Evolutionary conservation across 2,797 vertebrate species (phyloP), one percentile per base, ranked within the genome.

Genomic region (Sebastes nivosus): DNA sequence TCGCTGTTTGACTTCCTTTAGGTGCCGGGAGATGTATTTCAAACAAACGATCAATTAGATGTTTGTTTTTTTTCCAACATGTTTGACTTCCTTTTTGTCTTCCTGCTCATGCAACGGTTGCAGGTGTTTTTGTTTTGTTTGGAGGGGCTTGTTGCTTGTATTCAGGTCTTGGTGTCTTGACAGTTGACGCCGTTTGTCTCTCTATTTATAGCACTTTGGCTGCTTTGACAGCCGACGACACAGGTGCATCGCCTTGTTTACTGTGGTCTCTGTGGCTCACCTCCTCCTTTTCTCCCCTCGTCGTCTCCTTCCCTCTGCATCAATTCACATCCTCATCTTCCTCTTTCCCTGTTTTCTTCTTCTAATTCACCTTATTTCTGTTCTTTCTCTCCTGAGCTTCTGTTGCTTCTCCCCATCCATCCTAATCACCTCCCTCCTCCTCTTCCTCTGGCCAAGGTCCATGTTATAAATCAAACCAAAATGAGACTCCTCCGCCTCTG

Each of bases 401-500:
- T 93, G 79, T 89, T 65, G 36, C 94, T 89, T 54, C 57, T 54
- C 52, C 8, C 14, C n/a, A 24, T 27, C n/a, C 30, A 59, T 80
- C 57, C 55, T 88, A 70, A 80, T 86, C 64, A 34, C 65, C 79
- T 76, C 61, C 75, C 75, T 84, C 68, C 76, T 46, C 54, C 76
- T 46, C 54, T 22, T 79, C 22, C 38, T 84, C 75, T 89, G 82
- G 83, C 81, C 86, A 82, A 87, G 80, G 67, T 85, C 88, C 68
- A 72, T 54, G 68, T 60, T 67, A 82, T 91, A 89, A 87, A 91
- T 89, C 84, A 82, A 29, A 77, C 5, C 34, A 67, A 59, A 78
- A 75, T 54, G 73, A 74, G 71, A 32, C 52, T 69, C n/a, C 24
- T 67, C 59, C 8, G 24, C 76, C 27, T 65, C 58, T 57, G 61